Evolutionary conservation across 2,888 invertebrate species (phyloP), one percentile per base, ranked within the genome.

Genomic region (Kryphioiulus occultus): DNA sequence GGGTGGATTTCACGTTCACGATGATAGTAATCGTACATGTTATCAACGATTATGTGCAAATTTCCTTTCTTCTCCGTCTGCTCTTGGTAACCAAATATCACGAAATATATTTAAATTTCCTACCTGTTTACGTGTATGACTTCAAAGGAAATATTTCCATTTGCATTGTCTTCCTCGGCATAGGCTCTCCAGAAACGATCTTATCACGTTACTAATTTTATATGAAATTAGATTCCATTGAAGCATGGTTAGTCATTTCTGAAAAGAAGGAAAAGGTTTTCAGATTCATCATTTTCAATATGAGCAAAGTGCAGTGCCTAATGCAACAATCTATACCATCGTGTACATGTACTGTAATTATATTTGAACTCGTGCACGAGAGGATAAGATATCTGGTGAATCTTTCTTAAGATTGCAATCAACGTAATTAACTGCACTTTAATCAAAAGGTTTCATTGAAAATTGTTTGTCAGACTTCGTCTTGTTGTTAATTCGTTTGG

Each of bases 181-280:
- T 7, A 68, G 26, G 68, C 68, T 68, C 26, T 68, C 26, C 68
- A 68, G 26, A 68, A 26, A 68, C 68, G 68, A 68, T 68, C 10
- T 26, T 68, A 68, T 68, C 68, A 26, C 68, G 22, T 59, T 59
- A 15, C 22, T 59, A 5, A 22, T 59, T 59, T 59, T 59, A 59
- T 22, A 59, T 59, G 59, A 59, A 59, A 59, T 59, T 10, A 68
- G 68, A 68, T 68, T 68, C 68, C 68, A n/a, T 68, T 68, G 68
- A 68, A 68, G 68, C 26, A 68, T 26, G 68, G 26, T 68, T 68
- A 26, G 26, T 26, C 68, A 68, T 26, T 68, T 26, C 68, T 68
- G 68, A n/a, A 26, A 68, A 10, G 68, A 68, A 26, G 26, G 10
- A 22, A 68, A 68, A 68, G 4, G 10, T 26, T 68, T 26, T 22